Percentiles rank a stretch among this genome's conserved stretches.
phyloP scores from a whole-genome alignment of 2,797 vertebrate genomes.

The Siniperca scherzeri region DNA sequence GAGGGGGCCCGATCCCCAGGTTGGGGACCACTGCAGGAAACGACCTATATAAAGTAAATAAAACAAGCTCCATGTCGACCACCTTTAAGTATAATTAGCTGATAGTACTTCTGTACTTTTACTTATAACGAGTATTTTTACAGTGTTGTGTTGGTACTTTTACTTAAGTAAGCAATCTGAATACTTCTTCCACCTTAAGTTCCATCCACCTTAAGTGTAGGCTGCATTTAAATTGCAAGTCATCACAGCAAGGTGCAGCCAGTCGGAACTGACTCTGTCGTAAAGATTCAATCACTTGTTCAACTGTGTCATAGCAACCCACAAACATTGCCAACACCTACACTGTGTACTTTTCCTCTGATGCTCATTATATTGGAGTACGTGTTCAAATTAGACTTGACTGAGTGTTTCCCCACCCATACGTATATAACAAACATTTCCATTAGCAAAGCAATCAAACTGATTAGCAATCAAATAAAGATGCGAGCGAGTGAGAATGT shows the following conservation, averaged over 20 bases:
- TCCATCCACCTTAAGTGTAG: not conserved
- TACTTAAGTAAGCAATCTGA: not conserved
- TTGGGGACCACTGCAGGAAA: not conserved
- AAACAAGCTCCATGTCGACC: not conserved
- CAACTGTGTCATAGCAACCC: not conserved
- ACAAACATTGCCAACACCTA: conserved; percentile 1
- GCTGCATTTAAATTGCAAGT: not conserved
- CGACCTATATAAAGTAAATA: not conserved
- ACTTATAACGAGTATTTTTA: too few relatives aligned
- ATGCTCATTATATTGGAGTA: not conserved
- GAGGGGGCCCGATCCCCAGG: too few relatives aligned
- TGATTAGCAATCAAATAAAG: not conserved
- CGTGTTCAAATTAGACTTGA: not conserved
- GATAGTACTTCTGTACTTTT: too few relatives aligned
- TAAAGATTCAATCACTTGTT: not conserved
- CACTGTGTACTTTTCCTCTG: not conserved
- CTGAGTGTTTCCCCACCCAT: not conserved
- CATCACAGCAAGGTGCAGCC: not conserved
- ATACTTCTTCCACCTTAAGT: not conserved
- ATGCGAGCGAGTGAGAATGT: not conserved
- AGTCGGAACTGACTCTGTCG: not conserved
- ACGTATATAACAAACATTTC: not conserved
- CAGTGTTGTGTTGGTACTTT: too few relatives aligned
- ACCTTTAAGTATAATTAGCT: too few relatives aligned
- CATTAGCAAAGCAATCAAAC: not conserved